Base-by-base conservation (phyloP, 30 jellyfish, hydroid and myxozoan genomes). In the Mastigias papua region DNA sequence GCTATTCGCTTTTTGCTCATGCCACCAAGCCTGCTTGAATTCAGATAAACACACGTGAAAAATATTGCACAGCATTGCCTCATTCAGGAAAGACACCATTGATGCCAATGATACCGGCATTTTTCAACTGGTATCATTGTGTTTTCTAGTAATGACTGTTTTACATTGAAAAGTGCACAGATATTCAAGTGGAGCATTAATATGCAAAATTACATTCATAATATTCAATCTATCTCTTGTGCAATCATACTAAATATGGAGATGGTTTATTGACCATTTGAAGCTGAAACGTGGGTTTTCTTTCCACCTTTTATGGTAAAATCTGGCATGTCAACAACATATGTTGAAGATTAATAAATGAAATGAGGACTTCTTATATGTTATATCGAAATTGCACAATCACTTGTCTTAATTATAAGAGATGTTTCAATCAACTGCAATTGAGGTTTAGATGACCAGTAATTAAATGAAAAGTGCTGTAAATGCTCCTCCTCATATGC, bases 1-100 rank as follows among this genome's bases (percentile, higher is more conserved):
- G 11, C 6, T 37, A 3, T 37, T 37, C 11, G 54, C 11, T 3
- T 37, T 37, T n/a, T n/a, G n/a, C n/a, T 6, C 54, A 37, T 37
- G 11, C 54, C 54, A 37, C 54, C 6, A 37, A 37, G 11, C 54
- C 54, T 37, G 54, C 54, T 51, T 51, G 25, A 51, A 51, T 51
- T 51, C 67, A 51, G 16, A 10, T 10, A 17, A 51, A 51, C n/a
- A 63, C 74, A 63, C 74, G 74, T 63, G 74, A 63, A 17, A 22
- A 25, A 25, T n/a, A n/a, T 27, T n/a, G 46, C 35, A 1, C 8
- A 63, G 37, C 42, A 63, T 63, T 27, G 37, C 27, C 23, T 5
- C 74, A 25, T 21, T 63, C 74, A 63, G 23, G 21, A 42, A 35
- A 27, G 19, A 26, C 3, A 11, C 74, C 42, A 63, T 63, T n/a